Percentiles rank a stretch among this genome's conserved stretches.
Conservation (phyloP, 2,797 vertebrate genomes). For the Avahi laniger region DNA sequence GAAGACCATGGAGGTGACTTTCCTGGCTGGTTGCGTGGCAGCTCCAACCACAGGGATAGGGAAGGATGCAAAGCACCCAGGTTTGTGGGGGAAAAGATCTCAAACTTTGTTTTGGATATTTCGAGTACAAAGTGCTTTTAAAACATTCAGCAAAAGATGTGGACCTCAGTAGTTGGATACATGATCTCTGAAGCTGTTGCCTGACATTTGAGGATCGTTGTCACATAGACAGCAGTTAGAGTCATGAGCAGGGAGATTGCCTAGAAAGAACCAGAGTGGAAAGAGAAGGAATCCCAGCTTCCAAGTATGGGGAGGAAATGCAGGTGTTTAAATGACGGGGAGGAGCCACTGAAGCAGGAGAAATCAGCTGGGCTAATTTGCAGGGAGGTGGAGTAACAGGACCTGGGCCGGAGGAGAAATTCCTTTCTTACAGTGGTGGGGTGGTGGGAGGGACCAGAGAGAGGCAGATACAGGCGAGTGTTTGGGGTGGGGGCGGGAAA, state of each 20-base stretch:
- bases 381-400: not conserved
- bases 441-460: not conserved
- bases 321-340: not conserved
- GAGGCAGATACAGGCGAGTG: too few species aligned
- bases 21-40: not conserved
- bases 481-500: not conserved
- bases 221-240: not conserved
- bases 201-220: too few species aligned
- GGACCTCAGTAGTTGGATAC: not conserved
- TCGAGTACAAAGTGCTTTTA: not conserved
- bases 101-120: not conserved
- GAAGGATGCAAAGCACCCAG: not conserved
- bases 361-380: not conserved
- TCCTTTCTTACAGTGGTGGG: not conserved
- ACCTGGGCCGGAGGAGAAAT: not conserved
- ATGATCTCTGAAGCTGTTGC: not conserved
- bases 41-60: not conserved
- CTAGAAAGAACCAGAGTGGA: not conserved
- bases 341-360: not conserved
- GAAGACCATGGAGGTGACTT: not conserved
- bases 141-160: not conserved
- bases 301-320: not conserved
- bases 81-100: not conserved
- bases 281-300: not conserved
- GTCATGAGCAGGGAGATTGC: not conserved